Conservation (phyloP, 2,888 invertebrate species). For the Eilema caniola region DNA sequence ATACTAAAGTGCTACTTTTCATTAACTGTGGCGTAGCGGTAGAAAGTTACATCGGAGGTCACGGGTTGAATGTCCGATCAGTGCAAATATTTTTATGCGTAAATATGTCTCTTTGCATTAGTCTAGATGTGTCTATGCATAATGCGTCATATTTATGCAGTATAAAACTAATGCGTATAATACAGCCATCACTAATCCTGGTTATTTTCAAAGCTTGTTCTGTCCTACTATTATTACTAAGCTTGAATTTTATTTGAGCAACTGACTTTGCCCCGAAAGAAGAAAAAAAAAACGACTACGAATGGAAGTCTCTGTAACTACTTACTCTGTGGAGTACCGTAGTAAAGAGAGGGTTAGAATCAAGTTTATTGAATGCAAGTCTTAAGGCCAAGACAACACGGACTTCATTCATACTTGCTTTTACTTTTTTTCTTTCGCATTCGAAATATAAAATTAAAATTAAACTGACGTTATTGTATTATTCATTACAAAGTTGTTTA, state of each 20-base stretch:
- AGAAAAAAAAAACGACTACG: background rate
- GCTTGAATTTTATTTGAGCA: no score
- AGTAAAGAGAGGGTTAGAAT: conserved; percentile 39
- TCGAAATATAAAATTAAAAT: background rate
- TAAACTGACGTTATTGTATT: background rate
- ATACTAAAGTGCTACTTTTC: background rate
- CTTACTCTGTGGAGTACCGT: conserved; percentile 37
- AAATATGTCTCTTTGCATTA: no score
- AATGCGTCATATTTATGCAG: no score
- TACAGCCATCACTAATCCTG: no score
- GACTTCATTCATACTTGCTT: background rate
- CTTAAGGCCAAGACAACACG: conserved; percentile 32
- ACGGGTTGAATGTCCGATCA: no score
- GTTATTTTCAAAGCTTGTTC: no score
- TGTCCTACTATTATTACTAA: no score
- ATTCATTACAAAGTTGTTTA: background rate
- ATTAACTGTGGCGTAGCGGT: background rate
- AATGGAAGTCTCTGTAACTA: conserved; percentile 25
- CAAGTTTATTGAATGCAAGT: conserved; percentile 45
- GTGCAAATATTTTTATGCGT: no score
- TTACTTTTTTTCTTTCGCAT: background rate
- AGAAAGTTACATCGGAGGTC: no score
- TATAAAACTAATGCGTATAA: no score
- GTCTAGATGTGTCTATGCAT: no score
- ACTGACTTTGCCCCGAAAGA: no score